Evolutionary conservation across 1,140 invertebrate genomes (phyloP), one percentile per base, ranked within the genome.

Genomic region (Macrosteles quadrilineatus): DNA sequence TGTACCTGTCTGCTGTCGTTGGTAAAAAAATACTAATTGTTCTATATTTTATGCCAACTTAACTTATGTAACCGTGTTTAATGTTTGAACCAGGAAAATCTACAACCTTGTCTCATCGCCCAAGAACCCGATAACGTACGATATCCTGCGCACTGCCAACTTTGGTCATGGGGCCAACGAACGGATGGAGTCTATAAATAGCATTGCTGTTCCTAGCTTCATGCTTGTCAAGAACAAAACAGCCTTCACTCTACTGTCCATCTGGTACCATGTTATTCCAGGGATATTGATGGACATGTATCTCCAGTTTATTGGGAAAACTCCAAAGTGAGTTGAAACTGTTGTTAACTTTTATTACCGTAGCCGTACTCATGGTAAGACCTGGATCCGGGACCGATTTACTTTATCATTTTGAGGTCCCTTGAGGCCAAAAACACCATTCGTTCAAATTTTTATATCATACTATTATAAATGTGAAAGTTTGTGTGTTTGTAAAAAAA

Each of bases 61-160:
- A n/a, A n/a, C n/a, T n/a, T 50, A 30, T 47, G 21, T 50, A 21
- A 36, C n/a, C 40, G 2, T 43, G n/a, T 12, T 43, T 2, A 29
- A 25, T 14, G 19, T 57, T 29, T n/a, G 4, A 9, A 19, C 11
- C 12, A 31, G 31, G 17, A 43, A 45, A 31, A 71, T 71, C 21
- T 71, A 40, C 47, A 67, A 71, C 25, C n/a, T 67, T n/a, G 88
- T 90, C 6, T 89, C 88, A 4, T 88, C 85, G 12, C 80, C 80
- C 4, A 86, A 90, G 31, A 87, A 89, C 71, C 87, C 87, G 25
- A 80, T 91, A 6, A 87, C 85, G 2, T 91, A 89, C 88, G 75
- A 81, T 0, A 83, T 88, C 31, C 90, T 87, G 75, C 80, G 82
- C 71, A 66, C 78, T 1, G 78, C 83, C 2, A 86, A 85, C 70